Conservation (phyloP, 1,140 invertebrate species). For the Rhagoletis pomonella region DNA sequence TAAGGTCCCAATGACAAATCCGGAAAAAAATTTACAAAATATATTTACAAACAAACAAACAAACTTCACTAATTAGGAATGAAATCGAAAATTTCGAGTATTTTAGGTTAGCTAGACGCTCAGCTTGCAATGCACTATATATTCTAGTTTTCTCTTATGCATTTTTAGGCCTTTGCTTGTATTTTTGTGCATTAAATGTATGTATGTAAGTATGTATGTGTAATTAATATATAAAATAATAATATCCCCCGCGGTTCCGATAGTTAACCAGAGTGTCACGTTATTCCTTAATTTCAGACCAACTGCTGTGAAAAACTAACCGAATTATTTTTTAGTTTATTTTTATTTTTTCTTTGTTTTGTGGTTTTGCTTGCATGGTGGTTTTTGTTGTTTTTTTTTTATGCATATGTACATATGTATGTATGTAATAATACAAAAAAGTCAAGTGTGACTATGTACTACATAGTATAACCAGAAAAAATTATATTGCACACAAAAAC, state of each 20-base stretch:
- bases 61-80: too few relatives aligned
- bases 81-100: too few relatives aligned
- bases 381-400: not conserved
- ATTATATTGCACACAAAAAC: conserved; percentile 35
- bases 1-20: too few relatives aligned
- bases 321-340: conserved; percentile 4
- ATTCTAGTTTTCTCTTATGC: too few relatives aligned
- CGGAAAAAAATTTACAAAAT: too few relatives aligned
- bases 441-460: not conserved
- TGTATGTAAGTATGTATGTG: too few relatives aligned
- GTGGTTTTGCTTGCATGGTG: not conserved
- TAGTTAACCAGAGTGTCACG: not conserved
- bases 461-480: not conserved
- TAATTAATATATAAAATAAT: too few relatives aligned
- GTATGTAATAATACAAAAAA: not conserved
- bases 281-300: conserved; percentile 21
- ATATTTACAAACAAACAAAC: too few relatives aligned
- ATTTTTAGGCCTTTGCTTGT: too few relatives aligned
- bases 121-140: too few relatives aligned
- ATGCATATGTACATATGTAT: not conserved
- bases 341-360: not conserved
- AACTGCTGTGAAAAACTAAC: not conserved
- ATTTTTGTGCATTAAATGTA: too few relatives aligned
- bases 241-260: not conserved
- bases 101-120: too few relatives aligned